These are phyloP conservation scores for Drosophila maculinotata DNA, from an alignment of 2,888 invertebrate genomes.

Conservation along the genomic window DNA sequence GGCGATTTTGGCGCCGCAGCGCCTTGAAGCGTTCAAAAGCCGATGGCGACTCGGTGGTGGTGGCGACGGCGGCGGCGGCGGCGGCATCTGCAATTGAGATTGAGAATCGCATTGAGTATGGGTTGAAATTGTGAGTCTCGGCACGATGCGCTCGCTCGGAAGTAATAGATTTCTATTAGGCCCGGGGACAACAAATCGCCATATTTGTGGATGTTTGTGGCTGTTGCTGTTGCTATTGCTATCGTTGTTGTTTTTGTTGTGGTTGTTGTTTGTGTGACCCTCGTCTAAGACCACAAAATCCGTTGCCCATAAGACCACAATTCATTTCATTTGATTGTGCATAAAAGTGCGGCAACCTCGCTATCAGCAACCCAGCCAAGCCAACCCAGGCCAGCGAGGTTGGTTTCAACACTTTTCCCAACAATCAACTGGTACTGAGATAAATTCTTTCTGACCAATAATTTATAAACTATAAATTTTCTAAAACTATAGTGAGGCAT, in stretches of 20 bases:
- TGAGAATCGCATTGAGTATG: conserved; percentile 14
- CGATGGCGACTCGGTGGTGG: conserved; percentile 44
- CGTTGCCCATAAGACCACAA: conserved; percentile 60
- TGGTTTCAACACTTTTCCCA: neutral
- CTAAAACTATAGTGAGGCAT: too few species aligned
- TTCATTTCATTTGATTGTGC: conserved; percentile 62
- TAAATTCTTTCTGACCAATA: neutral
- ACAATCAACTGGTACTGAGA: neutral
- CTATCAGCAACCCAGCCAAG: conserved; percentile 23
- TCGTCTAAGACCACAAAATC: conserved; percentile 59
- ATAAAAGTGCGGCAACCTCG: conserved; percentile 48
- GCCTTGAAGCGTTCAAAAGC: conserved; percentile 83
- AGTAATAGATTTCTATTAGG: conserved; percentile 74
- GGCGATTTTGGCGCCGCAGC: conserved; percentile 76
- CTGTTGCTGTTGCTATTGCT: conserved; percentile 10
- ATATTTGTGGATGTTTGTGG: conserved; percentile 38
- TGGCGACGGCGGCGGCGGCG: conserved; percentile 25
- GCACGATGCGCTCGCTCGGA: conserved; percentile 69
- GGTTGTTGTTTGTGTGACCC: conserved; percentile 35
- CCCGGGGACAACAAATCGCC: conserved; percentile 55
- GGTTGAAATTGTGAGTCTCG: conserved; percentile 51
- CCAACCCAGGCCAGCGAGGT: conserved; percentile 10
- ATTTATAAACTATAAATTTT: too few species aligned
- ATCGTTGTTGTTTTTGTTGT: conserved; percentile 1
- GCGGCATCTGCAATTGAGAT: conserved; percentile 41